A percentile compares a stretch with the other conserved stretches of the same genome.
phyloP scores from a whole-genome alignment of 2,797 vertebrate species.

The Syngnathus rostellatus region DNA sequence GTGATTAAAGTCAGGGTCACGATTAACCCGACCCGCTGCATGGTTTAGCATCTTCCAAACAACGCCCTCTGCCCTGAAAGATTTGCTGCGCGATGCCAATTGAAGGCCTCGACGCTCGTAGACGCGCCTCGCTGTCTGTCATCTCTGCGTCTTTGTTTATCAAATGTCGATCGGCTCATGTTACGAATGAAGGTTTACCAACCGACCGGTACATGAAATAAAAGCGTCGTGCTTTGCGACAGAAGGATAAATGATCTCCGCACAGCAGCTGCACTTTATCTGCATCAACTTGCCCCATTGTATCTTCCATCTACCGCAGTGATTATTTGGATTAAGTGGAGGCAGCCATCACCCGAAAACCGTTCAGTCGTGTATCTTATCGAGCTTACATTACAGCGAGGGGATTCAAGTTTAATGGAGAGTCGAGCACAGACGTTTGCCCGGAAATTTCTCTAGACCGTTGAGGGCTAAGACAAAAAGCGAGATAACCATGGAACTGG shows the following conservation, averaged over 20 bases:
- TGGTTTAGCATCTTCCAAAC: constrained; percentile 62
- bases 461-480: no score
- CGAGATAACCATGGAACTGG: no score
- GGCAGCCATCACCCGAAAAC: constrained; percentile 18
- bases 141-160: constrained; percentile 12
- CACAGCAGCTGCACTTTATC: constrained; percentile 48
- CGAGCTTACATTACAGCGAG: constrained; percentile 31
- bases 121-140: background rate
- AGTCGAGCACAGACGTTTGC: background rate
- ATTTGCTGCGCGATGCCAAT: no score
- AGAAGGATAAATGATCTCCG: constrained; percentile 25
- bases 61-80: constrained; percentile 48
- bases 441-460: no score
- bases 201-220: no score
- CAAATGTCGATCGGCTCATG: constrained; percentile 31
- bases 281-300: constrained; percentile 29
- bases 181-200: constrained; percentile 30
- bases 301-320: constrained; percentile 24
- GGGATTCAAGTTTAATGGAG: constrained; percentile 10
- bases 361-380: constrained; percentile 19
- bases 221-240: constrained; percentile 18
- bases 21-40: constrained; percentile 73
- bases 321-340: constrained; percentile 22
- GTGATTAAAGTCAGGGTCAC: constrained; percentile 72
- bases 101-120: background rate